A percentile compares a stretch with the other conserved stretches of the same genome.
Evolutionary conservation across 2,113 vertebrate species (phyloP).

Genomic region (Brachypodius melanocephalos): DNA sequence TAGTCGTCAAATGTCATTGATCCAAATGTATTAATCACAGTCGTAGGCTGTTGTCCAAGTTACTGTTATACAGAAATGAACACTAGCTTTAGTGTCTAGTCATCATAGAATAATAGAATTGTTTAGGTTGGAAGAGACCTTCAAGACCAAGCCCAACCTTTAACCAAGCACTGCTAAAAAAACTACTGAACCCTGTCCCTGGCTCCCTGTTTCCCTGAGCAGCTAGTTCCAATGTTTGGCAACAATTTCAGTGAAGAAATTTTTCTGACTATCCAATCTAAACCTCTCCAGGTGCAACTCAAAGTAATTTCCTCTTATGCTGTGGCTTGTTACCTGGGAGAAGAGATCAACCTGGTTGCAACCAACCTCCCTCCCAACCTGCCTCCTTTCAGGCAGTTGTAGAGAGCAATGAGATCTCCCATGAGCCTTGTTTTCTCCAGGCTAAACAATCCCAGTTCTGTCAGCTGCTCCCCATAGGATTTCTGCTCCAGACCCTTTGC

Average conservation of each 20-base stretch:
- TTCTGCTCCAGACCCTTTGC: neutral
- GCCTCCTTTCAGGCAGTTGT: neutral
- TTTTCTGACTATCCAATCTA: neutral
- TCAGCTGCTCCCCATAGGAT: neutral
- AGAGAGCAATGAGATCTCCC: neutral
- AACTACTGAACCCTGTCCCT: neutral
- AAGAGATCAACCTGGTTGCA: neutral
- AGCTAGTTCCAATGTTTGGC: neutral
- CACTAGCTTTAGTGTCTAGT: neutral
- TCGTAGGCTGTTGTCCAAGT: neutral
- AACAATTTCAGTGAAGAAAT: neutral
- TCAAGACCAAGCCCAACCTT: neutral
- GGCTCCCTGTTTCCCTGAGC: neutral
- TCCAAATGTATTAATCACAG: neutral
- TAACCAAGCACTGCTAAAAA: neutral
- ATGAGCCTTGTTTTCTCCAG: neutral
- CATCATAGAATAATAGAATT: neutral
- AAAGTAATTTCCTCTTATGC: neutral
- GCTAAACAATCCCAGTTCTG: neutral
- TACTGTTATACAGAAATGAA: neutral
- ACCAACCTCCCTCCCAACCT: neutral
- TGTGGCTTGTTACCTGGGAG: neutral
- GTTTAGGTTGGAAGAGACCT: neutral
- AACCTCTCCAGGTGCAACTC: neutral
- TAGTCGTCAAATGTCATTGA: neutral